Percentiles rank a stretch among this genome's conserved stretches.
These are phyloP conservation scores for Corydoras sp. DNA, from an alignment of 2,113 vertebrate species.

Conservation along the genomic window DNA sequence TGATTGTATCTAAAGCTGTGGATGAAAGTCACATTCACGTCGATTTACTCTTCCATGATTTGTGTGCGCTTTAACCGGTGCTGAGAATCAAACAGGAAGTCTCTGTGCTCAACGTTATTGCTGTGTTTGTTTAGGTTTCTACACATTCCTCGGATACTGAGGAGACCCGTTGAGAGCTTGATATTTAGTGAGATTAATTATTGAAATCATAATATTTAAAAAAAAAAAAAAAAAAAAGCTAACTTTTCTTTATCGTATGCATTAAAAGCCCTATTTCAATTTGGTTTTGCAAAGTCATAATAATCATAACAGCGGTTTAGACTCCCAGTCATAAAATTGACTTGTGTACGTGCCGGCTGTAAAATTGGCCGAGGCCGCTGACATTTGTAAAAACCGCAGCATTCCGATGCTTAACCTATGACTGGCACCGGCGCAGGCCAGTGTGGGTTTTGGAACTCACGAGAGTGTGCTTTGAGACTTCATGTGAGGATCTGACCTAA, in stretches of 20 bases:
- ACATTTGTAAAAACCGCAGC: conserved; percentile 26
- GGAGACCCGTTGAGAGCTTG: not conserved
- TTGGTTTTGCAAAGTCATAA: not conserved
- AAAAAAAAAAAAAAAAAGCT: too few relatives aligned
- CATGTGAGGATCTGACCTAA: too few relatives aligned
- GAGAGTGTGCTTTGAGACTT: conserved; percentile 9
- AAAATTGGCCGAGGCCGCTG: not conserved
- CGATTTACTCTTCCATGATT: not conserved
- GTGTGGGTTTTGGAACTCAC: not conserved
- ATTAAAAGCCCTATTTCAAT: too few relatives aligned
- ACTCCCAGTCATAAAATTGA: not conserved
- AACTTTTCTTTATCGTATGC: too few relatives aligned
- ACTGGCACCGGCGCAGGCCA: conserved; percentile 3
- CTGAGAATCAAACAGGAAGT: conserved; percentile 9
- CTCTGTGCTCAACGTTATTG: not conserved
- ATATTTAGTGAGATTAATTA: not conserved
- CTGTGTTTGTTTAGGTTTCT: conserved; percentile 12
- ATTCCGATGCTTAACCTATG: conserved; percentile 17
- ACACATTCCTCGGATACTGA: conserved; percentile 5
- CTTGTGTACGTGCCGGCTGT: not conserved
- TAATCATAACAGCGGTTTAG: not conserved
- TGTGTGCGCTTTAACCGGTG: not conserved
- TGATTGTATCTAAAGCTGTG: not conserved
- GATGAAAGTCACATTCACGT: not conserved
- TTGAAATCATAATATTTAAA: not conserved